phyloP scores from a whole-genome alignment of 2,888 invertebrate species.

The Trisateles emortualis region DNA sequence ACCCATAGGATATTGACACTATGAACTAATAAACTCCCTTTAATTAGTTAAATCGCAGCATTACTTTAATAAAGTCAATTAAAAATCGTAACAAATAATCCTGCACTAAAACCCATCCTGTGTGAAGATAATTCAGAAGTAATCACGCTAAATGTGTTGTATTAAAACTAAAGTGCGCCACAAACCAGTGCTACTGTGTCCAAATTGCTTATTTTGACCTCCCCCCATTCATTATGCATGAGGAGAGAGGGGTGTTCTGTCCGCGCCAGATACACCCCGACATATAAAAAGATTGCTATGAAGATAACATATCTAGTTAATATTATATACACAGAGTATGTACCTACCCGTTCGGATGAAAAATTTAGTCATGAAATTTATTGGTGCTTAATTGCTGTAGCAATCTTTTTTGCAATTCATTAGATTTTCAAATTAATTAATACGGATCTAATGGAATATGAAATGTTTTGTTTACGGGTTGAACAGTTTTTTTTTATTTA shows the following conservation, averaged over 20 bases:
- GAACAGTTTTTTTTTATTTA: background rate
- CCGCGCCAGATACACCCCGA: conserved; percentile 59
- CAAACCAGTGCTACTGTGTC: conserved; percentile 78
- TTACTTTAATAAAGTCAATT: background rate
- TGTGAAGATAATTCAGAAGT: conserved; percentile 35
- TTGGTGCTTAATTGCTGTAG: conserved; percentile 12
- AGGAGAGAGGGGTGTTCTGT: conserved; percentile 56
- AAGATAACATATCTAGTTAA: conserved; percentile 58
- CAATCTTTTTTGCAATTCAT: conserved; percentile 11
- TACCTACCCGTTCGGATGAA: conserved; percentile 17
- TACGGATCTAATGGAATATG: background rate
- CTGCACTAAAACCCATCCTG: conserved; percentile 6
- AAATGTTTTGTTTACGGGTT: background rate
- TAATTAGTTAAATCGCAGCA: background rate
- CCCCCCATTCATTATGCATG: conserved; percentile 79
- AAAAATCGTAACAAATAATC: conserved; percentile 1
- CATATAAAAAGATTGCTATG: conserved; percentile 63
- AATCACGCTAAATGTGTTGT: conserved; percentile 61
- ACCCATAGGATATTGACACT: too few species aligned
- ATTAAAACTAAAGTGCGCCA: conserved; percentile 76
- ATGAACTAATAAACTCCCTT: too few species aligned
- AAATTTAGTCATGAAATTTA: conserved; percentile 22
- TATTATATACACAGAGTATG: too few species aligned
- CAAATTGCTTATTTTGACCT: conserved; percentile 83
- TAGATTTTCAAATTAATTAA: conserved; percentile 1